Base-by-base conservation (phyloP, 2,113 vertebrate genomes). In the Dromas ardeola region DNA sequence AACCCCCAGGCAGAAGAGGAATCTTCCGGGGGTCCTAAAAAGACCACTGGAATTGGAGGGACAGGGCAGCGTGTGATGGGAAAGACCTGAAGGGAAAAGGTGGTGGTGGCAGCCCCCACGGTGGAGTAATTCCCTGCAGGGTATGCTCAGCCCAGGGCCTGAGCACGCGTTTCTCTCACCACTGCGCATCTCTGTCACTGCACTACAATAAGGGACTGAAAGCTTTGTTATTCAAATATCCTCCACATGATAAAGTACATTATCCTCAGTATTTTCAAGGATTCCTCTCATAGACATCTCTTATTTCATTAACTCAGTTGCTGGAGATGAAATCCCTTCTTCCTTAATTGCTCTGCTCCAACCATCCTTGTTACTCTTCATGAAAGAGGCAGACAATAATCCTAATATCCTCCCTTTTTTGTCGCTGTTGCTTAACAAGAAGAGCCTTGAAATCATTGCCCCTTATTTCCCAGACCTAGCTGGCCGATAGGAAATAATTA, bases 401-500 rank as follows among this genome's bases (percentile, higher is more conserved):
- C 89, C 72, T 84, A 95, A 96, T 89, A 94, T 81, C 86, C 81
- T 93, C 59, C 32, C 30, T 74, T 81, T 96, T 96, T 91, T 95
- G 70, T 87, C 1, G 0, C 81, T 76, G 49, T 91, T 96, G 69
- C 86, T 93, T 94, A 92, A 93, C 67, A 93, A 95, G 88, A 88
- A 52, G 63, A 92, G 94, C 66, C 78, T 96, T 90, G 87, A 95
- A 98, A 97, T 95, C 71, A 34, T 73, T 92, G 82, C 61, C 78
- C 93, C 89, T 89, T 90, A 91, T 87, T 97, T 84, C 53, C 55
- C 78, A 91, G 89, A 87, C 91, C 78, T 88, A 59, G 77, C 55
- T 29, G 14, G 86, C 69, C 1, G 21, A 89, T 81, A 79, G 95
- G 78, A 97, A 97, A 96, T 96, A 97, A 98, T 97, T 97, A 95